Conservation (phyloP, 1,140 invertebrate genomes). For the Glomeris maerens region DNA sequence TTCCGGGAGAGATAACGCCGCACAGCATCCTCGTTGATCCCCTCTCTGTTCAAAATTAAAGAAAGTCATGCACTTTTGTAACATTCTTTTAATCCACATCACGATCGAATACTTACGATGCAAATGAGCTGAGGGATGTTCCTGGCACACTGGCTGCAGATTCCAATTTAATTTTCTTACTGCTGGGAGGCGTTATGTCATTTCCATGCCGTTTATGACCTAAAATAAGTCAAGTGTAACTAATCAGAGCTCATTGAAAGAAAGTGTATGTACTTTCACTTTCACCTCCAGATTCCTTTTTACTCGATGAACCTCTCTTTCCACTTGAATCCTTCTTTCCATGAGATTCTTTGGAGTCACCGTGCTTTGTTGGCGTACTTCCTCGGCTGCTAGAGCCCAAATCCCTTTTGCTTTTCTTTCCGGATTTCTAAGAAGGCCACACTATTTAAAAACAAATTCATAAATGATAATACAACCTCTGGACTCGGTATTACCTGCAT, state of each 20-base stretch:
- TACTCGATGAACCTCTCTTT: too few relatives aligned
- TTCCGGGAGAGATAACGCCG: slow-evolving; percentile 77
- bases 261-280: too few relatives aligned
- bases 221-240: too few relatives aligned
- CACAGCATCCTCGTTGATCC: slow-evolving; percentile 86
- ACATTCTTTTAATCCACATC: background rate
- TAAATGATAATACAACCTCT: slow-evolving; percentile 22
- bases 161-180: background rate
- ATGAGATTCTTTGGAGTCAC: background rate
- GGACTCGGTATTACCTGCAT: slow-evolving; percentile 19
- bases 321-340: background rate
- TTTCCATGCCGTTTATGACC: background rate
- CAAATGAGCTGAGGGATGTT: background rate
- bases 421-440: slow-evolving; percentile 11
- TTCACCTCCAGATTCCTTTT: too few relatives aligned
- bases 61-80: too few relatives aligned
- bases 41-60: slow-evolving; percentile 51
- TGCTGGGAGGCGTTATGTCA: slow-evolving; percentile 1
- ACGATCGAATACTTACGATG: background rate
- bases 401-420: slow-evolving; percentile 15
- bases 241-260: too few relatives aligned
- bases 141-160: background rate
- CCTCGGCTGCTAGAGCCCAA: too few relatives aligned
- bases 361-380: slow-evolving; percentile 4
- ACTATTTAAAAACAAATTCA: background rate